phyloP scores from a whole-genome alignment of 2,113 vertebrate genomes.

The Catharus minimus region DNA sequence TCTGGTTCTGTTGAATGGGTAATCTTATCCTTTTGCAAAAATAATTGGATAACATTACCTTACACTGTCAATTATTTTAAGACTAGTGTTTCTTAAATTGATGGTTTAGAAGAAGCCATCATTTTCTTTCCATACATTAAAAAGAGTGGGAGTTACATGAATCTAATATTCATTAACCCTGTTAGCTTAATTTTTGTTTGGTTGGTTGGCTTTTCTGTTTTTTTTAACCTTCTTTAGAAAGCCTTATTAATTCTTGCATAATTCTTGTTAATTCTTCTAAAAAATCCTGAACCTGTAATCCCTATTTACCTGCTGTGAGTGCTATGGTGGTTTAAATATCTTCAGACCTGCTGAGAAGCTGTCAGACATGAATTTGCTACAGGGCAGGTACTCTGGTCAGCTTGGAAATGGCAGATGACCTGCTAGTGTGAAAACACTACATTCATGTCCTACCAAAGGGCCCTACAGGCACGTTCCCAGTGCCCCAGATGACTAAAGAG shows the following conservation, averaged over 20 bases:
- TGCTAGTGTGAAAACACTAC: not conserved
- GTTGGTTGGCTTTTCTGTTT: not conserved
- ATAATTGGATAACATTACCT: not conserved
- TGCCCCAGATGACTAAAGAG: not conserved
- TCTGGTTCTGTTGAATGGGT: not conserved
- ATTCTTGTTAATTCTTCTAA: too few relatives aligned
- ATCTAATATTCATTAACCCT: not conserved
- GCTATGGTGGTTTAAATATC: not conserved
- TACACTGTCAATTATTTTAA: not conserved
- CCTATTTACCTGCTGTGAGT: not conserved
- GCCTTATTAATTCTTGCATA: not conserved
- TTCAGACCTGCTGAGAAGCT: not conserved
- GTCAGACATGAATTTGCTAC: not conserved
- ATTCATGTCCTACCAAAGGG: rapidly evolving
- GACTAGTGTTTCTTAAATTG: not conserved
- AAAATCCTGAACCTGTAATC: not conserved
- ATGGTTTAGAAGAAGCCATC: not conserved
- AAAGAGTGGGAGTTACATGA: not conserved
- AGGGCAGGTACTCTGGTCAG: not conserved
- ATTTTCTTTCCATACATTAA: not conserved
- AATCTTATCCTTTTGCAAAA: not conserved
- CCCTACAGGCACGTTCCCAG: not conserved
- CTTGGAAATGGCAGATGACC: not conserved
- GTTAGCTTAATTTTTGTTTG: not conserved
- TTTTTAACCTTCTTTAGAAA: not conserved